phyloP scores from a whole-genome alignment of 2,888 invertebrate species.

The Tineola bisselliella region DNA sequence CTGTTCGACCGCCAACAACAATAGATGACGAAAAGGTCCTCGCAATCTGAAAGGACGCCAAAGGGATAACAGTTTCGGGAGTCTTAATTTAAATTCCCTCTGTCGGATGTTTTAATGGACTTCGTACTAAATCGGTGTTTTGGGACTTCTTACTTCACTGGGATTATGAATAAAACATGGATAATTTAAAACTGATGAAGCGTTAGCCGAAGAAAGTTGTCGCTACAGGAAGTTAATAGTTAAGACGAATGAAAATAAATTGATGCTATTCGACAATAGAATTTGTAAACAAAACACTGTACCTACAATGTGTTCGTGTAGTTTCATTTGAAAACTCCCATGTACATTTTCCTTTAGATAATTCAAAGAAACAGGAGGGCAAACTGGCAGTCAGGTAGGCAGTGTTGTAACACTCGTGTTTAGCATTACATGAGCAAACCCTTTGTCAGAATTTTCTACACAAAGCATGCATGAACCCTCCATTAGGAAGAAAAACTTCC shows the following conservation, averaged over 20 bases:
- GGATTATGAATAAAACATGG: conserved; percentile 55
- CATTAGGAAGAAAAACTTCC: conserved; percentile 20
- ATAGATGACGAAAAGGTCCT: conserved; percentile 9
- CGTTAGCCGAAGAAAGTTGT: conserved; percentile 8
- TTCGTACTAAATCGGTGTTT: conserved; percentile 44
- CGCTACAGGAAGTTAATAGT: neutral
- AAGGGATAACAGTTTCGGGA: conserved; percentile 22
- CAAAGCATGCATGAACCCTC: conserved; percentile 24
- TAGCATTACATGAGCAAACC: conserved; percentile 13
- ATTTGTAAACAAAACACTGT: neutral
- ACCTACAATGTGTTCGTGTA: neutral
- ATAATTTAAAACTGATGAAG: conserved; percentile 10
- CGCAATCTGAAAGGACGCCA: neutral
- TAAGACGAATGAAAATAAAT: neutral
- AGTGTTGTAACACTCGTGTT: neutral
- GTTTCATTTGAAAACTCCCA: neutral
- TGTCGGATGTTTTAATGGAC: conserved; percentile 38
- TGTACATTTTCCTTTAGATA: neutral
- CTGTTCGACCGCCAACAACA: neutral
- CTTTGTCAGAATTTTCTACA: conserved; percentile 17
- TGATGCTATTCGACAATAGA: neutral
- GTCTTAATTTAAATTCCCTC: conserved; percentile 40
- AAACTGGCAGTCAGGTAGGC: conserved; percentile 8
- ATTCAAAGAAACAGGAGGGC: neutral
- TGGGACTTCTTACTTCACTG: conserved; percentile 36